phyloP scores from a whole-genome alignment of 2,888 invertebrate genomes.

The Dendrolimus houi region DNA sequence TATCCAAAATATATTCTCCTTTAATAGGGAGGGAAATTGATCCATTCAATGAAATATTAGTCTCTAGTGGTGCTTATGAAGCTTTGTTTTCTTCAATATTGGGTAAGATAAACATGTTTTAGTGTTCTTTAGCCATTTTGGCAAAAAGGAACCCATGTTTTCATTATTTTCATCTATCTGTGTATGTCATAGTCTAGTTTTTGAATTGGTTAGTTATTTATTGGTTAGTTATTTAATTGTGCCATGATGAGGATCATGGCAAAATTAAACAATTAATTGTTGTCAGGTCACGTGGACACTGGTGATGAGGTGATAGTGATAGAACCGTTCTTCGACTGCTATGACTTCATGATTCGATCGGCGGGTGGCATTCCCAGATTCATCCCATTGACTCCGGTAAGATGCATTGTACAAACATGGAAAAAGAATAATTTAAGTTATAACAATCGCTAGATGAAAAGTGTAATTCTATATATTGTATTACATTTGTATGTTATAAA shows the following conservation, averaged over 20 bases:
- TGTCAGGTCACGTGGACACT: conserved; percentile 85
- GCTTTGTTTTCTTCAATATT: conserved; percentile 91
- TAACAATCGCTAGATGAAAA: too few relatives aligned
- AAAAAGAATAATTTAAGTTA: too few relatives aligned
- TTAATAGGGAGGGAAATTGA: conserved; percentile 86
- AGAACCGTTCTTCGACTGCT: conserved; percentile 99
- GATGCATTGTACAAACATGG: conserved; percentile 18
- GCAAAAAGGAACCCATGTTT: background rate
- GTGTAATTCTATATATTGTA: too few relatives aligned
- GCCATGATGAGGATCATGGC: too few relatives aligned
- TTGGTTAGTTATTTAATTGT: too few relatives aligned
- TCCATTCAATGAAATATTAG: conserved; percentile 89
- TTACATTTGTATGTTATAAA: too few relatives aligned
- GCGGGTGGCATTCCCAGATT: conserved; percentile 92
- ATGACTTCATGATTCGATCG: conserved; percentile 93
- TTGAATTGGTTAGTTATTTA: too few relatives aligned
- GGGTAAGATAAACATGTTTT: conserved; percentile 35
- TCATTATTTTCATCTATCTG: background rate
- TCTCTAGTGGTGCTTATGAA: conserved; percentile 96
- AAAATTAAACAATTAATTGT: too few relatives aligned
- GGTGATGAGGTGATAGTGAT: conserved; percentile 97
- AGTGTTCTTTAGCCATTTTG: background rate
- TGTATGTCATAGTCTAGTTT: too few relatives aligned
- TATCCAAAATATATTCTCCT: conserved; percentile 90
- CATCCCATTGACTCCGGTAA: conserved; percentile 90